phyloP scores from a whole-genome alignment of 1,140 invertebrate species.

The Lordiphosa mommai region DNA sequence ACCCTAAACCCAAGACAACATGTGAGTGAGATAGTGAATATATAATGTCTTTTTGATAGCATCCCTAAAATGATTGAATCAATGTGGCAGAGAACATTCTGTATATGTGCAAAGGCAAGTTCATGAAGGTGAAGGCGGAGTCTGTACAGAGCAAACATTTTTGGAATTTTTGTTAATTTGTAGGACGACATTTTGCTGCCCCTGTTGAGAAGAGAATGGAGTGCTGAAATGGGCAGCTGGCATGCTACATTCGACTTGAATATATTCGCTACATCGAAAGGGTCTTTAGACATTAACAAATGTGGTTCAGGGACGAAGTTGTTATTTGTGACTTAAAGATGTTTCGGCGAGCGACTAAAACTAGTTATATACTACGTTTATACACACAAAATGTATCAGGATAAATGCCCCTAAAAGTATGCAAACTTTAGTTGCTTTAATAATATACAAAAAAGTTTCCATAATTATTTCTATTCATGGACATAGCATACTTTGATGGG shows the following conservation, averaged over 20 bases:
- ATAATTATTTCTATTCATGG: too few species aligned
- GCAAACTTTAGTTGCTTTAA: too few species aligned
- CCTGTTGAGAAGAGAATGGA: conserved; percentile 24
- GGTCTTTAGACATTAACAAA: too few species aligned
- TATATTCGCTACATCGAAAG: too few species aligned
- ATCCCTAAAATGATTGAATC: conserved; percentile 65
- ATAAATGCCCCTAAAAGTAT: too few species aligned
- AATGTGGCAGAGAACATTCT: conserved; percentile 34
- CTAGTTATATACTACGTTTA: too few species aligned
- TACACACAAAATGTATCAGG: too few species aligned
- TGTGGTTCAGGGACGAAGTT: too few species aligned
- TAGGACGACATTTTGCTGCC: conserved; percentile 68
- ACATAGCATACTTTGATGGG: too few species aligned
- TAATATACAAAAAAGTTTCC: too few species aligned
- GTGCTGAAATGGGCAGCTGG: not conserved
- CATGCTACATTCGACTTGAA: too few species aligned
- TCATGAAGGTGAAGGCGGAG: conserved; percentile 28
- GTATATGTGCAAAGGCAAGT: conserved; percentile 8
- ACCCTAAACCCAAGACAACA: not conserved
- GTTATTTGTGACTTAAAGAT: too few species aligned
- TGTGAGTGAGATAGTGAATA: not conserved
- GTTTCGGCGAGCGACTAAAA: not conserved
- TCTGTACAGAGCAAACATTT: conserved; percentile 44
- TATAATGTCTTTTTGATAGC: conserved; percentile 51
- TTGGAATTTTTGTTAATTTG: conserved; percentile 77